Percentiles rank a stretch among this genome's conserved stretches.
phyloP scores from a whole-genome alignment of 2,888 invertebrate genomes.

The Dasysyrphus albostriatus region DNA sequence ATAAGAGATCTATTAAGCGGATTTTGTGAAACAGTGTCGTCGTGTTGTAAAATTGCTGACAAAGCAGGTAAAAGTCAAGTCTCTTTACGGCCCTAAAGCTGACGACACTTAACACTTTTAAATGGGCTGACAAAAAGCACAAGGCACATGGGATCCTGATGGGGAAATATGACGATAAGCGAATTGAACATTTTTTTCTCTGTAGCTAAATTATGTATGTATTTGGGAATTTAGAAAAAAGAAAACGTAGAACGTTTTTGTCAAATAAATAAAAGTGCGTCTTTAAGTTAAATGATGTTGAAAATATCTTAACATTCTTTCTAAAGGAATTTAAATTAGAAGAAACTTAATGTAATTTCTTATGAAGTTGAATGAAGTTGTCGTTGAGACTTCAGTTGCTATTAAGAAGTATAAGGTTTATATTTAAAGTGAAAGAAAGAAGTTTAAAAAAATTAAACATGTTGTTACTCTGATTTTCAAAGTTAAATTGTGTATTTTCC shows the following conservation, averaged over 20 bases:
- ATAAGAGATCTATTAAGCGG: slow-evolving; percentile 59
- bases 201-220: slow-evolving; percentile 7
- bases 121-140: slow-evolving; percentile 45
- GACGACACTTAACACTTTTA: slow-evolving; percentile 70
- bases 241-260: neutral
- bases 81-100: slow-evolving; percentile 72
- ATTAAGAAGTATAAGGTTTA: neutral
- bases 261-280: slow-evolving; percentile 15
- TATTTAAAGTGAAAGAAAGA: neutral
- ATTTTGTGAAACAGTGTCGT: slow-evolving; percentile 43
- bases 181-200: slow-evolving; percentile 16
- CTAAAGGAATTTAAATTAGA: slow-evolving; percentile 5
- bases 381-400: neutral
- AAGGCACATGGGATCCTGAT: slow-evolving; percentile 28
- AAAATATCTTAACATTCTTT: slow-evolving; percentile 8
- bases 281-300: slow-evolving; percentile 21
- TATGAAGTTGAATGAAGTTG: neutral
- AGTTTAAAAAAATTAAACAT: neutral
- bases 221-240: slow-evolving; percentile 13
- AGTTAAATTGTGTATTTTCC: no score
- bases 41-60: slow-evolving; percentile 57
- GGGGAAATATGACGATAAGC: slow-evolving; percentile 40
- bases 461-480: neutral
- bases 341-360: slow-evolving; percentile 10
- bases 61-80: slow-evolving; percentile 65